These are phyloP conservation scores for Drosophila anomalata DNA, from an alignment of 2,888 invertebrate species.

Conservation along the genomic window DNA sequence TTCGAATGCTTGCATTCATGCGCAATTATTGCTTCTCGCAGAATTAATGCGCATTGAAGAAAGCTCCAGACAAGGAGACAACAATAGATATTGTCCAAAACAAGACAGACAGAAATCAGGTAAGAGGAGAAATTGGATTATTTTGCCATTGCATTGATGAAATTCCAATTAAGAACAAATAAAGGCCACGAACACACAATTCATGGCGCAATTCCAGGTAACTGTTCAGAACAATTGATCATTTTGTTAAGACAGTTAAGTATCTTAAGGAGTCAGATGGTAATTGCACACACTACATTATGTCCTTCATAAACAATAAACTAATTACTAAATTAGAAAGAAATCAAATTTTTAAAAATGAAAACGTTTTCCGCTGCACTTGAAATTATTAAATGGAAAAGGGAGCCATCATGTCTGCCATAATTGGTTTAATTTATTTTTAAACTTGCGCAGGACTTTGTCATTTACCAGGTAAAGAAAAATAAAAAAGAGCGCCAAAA, in stretches of 20 bases:
- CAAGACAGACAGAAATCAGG: constrained; percentile 18
- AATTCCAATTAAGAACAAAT: constrained; percentile 4
- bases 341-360: constrained; percentile 13
- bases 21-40: constrained; percentile 36
- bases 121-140: constrained; percentile 3
- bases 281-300: background rate
- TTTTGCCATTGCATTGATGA: constrained; percentile 8
- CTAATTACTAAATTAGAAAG: constrained; percentile 10
- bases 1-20: constrained; percentile 42
- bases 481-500: constrained; percentile 43
- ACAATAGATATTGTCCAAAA: constrained; percentile 13
- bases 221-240: background rate
- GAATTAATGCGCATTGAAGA: constrained; percentile 57
- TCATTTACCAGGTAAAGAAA: constrained; percentile 7
- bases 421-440: constrained; percentile 66
- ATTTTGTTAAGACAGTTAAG: background rate
- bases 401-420: constrained; percentile 16
- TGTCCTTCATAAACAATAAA: constrained; percentile 3
- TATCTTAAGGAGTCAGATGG: background rate
- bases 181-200: background rate
- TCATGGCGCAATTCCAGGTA: background rate
- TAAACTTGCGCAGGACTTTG: constrained; percentile 50
- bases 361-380: constrained; percentile 17
- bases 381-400: constrained; percentile 20
- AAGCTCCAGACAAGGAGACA: constrained; percentile 27